phyloP scores from a whole-genome alignment of 1,140 invertebrate species.

The Neodiprion fabricii region DNA sequence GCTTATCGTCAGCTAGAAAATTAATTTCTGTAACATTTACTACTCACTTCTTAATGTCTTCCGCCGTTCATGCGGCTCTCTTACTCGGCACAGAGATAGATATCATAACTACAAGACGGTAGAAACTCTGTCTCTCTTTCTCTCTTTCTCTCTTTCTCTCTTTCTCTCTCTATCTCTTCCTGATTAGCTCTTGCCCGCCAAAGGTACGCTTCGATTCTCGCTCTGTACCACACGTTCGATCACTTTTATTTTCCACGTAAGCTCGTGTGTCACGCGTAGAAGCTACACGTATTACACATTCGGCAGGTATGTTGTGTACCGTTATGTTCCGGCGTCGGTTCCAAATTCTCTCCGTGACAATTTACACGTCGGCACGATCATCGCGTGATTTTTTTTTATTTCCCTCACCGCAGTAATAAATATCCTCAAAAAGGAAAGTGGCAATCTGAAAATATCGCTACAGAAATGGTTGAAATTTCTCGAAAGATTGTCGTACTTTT shows the following conservation, averaged over 20 bases:
- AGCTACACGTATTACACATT: no score
- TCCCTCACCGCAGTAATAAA: no score
- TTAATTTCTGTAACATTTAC: conserved; percentile 1
- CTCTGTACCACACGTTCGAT: background rate
- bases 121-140: background rate
- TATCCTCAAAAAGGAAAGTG: no score
- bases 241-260: background rate
- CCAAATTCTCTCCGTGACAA: no score
- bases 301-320: background rate
- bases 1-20: conserved; percentile 1
- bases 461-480: no score
- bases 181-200: background rate
- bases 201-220: background rate
- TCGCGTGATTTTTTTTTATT: no score
- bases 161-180: background rate
- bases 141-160: background rate
- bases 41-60: background rate
- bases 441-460: no score
- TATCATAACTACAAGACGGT: background rate
- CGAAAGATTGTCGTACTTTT: no score
- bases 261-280: background rate
- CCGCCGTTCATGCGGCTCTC: background rate
- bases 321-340: background rate
- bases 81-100: background rate
- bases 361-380: no score